Percentiles rank a stretch among this genome's conserved stretches.
These are phyloP conservation scores for Halocynthia aurantium DNA, from an alignment of 23 tunicate species.

Conservation along the genomic window DNA sequence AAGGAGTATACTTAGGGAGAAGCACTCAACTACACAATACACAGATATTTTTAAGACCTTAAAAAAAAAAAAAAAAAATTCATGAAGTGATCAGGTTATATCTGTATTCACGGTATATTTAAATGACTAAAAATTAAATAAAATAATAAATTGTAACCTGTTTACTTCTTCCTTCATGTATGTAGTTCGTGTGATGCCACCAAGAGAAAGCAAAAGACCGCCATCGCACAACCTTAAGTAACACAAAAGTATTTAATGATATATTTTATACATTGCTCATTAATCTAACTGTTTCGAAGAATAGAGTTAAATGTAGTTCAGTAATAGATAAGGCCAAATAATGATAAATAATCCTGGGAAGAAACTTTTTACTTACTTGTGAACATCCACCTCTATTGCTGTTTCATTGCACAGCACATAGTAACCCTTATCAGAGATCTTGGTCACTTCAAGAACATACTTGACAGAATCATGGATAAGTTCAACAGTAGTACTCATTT, in stretches of 20 bases:
- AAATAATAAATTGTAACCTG: conserved; percentile 22
- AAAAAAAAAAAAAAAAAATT: too few species aligned
- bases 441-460: conserved; percentile 67
- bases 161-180: conserved; percentile 89
- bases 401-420: conserved; percentile 69
- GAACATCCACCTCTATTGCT: conserved; percentile 90
- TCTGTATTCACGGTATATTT: too few species aligned
- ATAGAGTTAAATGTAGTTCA: background rate
- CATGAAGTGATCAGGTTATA: too few species aligned
- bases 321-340: background rate
- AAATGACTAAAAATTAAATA: too few species aligned
- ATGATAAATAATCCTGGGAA: background rate
- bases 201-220: conserved; percentile 72
- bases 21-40: too few species aligned
- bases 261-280: background rate
- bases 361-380: conserved; percentile 36
- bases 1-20: too few species aligned
- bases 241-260: background rate
- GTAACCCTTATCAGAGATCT: conserved; percentile 66
- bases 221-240: conserved; percentile 69
- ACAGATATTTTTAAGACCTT: too few species aligned
- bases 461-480: conserved; percentile 64
- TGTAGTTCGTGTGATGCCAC: conserved; percentile 85
- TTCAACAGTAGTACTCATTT: conserved; percentile 64
- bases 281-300: too few species aligned